Conservation (phyloP, 2,797 vertebrate species). For the Numenius phaeopus region DNA sequence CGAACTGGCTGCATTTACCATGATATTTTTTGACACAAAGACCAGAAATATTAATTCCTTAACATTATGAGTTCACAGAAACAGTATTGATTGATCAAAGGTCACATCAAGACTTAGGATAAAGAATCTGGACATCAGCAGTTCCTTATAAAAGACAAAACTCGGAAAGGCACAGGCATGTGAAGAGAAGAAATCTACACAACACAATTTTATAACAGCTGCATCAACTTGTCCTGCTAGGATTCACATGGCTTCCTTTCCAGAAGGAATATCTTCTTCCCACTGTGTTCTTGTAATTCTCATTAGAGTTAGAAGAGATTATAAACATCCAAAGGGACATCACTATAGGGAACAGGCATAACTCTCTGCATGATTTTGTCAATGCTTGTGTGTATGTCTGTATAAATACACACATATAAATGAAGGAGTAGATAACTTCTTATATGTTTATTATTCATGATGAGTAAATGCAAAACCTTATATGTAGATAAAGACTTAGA, state of each 20-base stretch:
- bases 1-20: background rate
- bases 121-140: background rate
- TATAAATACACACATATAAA: background rate
- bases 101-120: background rate
- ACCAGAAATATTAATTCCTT: background rate
- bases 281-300: background rate
- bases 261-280: constrained; percentile 17
- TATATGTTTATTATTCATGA: background rate
- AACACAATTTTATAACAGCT: background rate
- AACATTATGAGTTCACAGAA: background rate
- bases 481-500: background rate
- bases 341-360: background rate
- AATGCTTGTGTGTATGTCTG: background rate
- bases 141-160: background rate
- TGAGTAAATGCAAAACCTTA: background rate
- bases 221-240: background rate
- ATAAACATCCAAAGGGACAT: background rate
- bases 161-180: background rate
- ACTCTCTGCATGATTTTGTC: background rate
- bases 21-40: background rate
- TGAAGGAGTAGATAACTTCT: background rate
- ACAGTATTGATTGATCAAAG: background rate
- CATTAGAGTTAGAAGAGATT: background rate
- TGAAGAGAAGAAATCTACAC: background rate
- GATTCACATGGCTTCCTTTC: constrained; percentile 26